Evolutionary conservation across 2,113 vertebrate genomes (phyloP).

Genomic region (Hippocampus barbouri): DNA sequence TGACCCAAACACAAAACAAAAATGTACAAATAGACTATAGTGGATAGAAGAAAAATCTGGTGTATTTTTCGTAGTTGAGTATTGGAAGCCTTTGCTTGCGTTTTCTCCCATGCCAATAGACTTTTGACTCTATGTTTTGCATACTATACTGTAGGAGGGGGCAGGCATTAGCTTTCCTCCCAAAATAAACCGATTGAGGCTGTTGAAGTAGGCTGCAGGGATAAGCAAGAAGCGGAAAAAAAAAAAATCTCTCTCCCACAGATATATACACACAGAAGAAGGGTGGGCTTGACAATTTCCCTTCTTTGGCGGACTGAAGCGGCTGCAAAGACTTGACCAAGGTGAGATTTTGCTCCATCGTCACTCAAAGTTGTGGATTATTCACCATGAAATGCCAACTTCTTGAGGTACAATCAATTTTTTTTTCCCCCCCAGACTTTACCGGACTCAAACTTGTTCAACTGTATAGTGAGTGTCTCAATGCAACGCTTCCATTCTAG

Average conservation of each 20-base stretch:
- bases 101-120: neutral
- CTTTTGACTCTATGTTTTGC: neutral
- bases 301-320: slow-evolving; percentile 29
- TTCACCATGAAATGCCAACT: neutral
- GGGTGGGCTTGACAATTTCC: neutral
- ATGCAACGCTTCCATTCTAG: neutral
- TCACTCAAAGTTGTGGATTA: neutral
- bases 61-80: neutral
- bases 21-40: too few species aligned
- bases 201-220: slow-evolving; percentile 3
- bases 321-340: slow-evolving; percentile 34
- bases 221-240: neutral
- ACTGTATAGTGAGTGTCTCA: too few species aligned
- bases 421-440: too few species aligned
- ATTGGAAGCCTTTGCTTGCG: neutral
- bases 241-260: neutral
- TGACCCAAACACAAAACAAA: too few species aligned
- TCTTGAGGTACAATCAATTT: neutral
- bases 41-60: neutral
- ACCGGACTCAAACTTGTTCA: neutral
- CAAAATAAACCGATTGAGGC: slow-evolving; percentile 7
- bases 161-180: slow-evolving; percentile 7
- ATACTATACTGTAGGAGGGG: neutral
- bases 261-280: neutral
- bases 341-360: slow-evolving; percentile 49